Conservation (phyloP, 2,797 vertebrate species). For the Crypturellus tataupa region DNA sequence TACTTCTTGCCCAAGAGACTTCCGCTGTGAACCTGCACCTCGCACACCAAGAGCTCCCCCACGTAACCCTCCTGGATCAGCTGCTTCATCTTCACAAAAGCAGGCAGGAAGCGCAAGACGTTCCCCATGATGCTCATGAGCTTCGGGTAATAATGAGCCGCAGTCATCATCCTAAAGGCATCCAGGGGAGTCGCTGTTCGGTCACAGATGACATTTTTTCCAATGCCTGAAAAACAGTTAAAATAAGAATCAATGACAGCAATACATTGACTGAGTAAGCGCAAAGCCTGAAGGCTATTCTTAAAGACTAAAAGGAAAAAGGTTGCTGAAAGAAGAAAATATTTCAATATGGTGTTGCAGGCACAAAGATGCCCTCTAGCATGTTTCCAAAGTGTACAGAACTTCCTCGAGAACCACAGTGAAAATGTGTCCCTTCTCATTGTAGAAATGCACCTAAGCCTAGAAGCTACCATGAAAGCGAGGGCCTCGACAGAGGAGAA, state of each 20-base stretch:
- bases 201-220: slow-evolving; percentile 98
- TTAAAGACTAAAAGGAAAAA: background rate
- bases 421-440: background rate
- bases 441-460: background rate
- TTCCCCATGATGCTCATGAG: slow-evolving; percentile 99
- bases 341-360: background rate
- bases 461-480: background rate
- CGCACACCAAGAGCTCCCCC: slow-evolving; percentile 95
- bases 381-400: background rate
- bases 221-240: slow-evolving; percentile 87
- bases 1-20: slow-evolving; percentile 98
- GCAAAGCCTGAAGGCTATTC: background rate
- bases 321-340: background rate
- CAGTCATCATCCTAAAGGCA: slow-evolving; percentile 97
- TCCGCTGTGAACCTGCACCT: slow-evolving; percentile 96
- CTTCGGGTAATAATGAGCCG: slow-evolving; percentile 99
- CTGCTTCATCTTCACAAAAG: slow-evolving; percentile 97
- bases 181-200: slow-evolving; percentile 95
- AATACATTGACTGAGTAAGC: background rate
- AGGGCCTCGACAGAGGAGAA: background rate
- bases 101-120: slow-evolving; percentile 94
- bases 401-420: background rate
- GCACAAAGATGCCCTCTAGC: background rate
- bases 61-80: slow-evolving; percentile 94
- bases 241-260: background rate